Evolutionary conservation across 2,888 invertebrate species (phyloP), one percentile per base, ranked within the genome.

Genomic region (Cepaea hortensis): DNA sequence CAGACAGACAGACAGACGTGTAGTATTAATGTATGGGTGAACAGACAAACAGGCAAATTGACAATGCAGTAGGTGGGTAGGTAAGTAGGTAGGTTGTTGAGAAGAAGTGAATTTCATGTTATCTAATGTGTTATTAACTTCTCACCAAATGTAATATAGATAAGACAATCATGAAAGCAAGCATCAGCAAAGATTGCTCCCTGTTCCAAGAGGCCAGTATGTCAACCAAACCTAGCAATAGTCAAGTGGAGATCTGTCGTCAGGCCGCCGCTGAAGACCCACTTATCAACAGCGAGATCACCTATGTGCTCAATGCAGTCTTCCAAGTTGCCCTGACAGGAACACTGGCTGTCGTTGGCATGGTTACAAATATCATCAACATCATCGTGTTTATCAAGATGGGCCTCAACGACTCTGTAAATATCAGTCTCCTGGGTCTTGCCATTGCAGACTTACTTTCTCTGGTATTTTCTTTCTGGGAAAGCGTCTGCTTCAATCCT

Each of bases 401-500:
- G 84, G 84, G 84, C 46, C 84, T 76, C 0, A 73, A 65, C 46
- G 84, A 84, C 75, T 18, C 84, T 20, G 73, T 84, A 20, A 84
- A 84, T 48, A 73, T 76, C 18, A 84, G 76, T 13, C 76, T 84
- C 4, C n/a, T 84, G 20, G 84, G 76, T 7, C 68, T 84, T 1
- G 61, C 84, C n/a, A 46, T 84, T 55, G 76, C 15, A 3, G 84
- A 84, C 84, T 46, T 84, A 3, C 65, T 84, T 23, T 84, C 84
- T 62, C n/a, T 84, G 62, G 46, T 76, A 35, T 84, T 75, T 46
- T 73, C 73, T 3, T 50, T 84, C 35, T 73, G 72, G 76, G 84
- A 84, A 35, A 76, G 76, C 48, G 50, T 73, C 76, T 84, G 84
- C n/a, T 84, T 84, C 48, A 84, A 84, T 46, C 84, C 84, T 0